These are phyloP conservation scores for Aleiodes testaceus DNA, from an alignment of 2,888 invertebrate genomes.

Conservation along the genomic window DNA sequence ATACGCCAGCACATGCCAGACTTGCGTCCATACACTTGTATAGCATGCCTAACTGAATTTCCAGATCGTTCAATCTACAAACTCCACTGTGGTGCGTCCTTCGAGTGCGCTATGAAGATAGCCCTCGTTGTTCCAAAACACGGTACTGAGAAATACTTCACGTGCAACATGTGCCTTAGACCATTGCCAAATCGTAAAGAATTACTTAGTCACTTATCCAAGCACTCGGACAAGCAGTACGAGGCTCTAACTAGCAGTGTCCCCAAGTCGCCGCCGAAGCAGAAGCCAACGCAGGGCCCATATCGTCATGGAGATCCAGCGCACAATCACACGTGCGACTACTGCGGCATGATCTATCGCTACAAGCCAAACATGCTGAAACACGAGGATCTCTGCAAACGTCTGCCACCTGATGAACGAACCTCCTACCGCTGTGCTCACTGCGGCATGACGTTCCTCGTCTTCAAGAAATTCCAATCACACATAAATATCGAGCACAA, in stretches of 20 bases:
- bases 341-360: conserved; percentile 71
- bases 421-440: conserved; percentile 64
- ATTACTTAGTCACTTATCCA: conserved; percentile 63
- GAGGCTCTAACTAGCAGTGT: conserved; percentile 56
- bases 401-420: conserved; percentile 57
- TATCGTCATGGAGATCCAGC: conserved; percentile 68
- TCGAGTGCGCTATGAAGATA: conserved; percentile 77
- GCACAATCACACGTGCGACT: conserved; percentile 64
- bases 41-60: conserved; percentile 69
- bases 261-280: conserved; percentile 51
- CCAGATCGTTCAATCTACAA: conserved; percentile 67
- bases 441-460: conserved; percentile 67
- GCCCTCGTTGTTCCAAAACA: conserved; percentile 67
- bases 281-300: conserved; percentile 51
- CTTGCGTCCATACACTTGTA: conserved; percentile 66
- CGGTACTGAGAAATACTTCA: conserved; percentile 68
- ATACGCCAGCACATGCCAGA: conserved; percentile 70
- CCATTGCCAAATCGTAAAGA: conserved; percentile 64
- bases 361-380: conserved; percentile 66
- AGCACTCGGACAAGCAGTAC: conserved; percentile 65
- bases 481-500: conserved; percentile 62
- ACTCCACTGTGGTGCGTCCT: conserved; percentile 66
- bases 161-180: conserved; percentile 70
- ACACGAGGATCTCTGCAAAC: conserved; percentile 62
- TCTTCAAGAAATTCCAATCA: conserved; percentile 65